A percentile compares a stretch with the other conserved stretches of the same genome.
These are phyloP conservation scores for Pelecanus crispus DNA, from an alignment of 2,113 vertebrate species.

Conservation along the genomic window DNA sequence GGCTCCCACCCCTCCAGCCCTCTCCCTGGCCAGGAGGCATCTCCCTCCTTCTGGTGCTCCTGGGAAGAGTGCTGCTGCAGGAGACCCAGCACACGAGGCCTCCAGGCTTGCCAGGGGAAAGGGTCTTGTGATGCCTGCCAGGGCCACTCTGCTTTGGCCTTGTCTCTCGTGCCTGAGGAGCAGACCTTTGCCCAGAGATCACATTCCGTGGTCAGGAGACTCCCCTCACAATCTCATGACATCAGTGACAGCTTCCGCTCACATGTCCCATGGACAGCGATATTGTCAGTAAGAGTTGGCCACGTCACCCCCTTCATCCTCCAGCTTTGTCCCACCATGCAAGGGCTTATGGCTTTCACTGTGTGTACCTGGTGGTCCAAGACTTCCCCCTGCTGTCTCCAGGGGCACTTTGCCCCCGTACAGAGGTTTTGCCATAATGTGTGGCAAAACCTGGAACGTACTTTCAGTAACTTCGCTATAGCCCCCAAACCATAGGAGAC, in stretches of 20 bases:
- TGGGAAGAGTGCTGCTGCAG: not conserved
- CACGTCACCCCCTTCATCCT: not conserved
- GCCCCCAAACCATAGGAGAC: not conserved
- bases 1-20: not conserved
- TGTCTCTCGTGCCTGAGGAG: accelerated
- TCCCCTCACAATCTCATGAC: not conserved
- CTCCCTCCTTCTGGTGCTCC: not conserved
- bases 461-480: no score
- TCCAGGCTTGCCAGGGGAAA: not conserved
- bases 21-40: not conserved
- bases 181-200: not conserved
- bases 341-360: not conserved
- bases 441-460: not conserved
- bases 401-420: not conserved
- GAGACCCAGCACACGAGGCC: not conserved
- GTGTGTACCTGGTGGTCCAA: not conserved
- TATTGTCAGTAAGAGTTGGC: not conserved
- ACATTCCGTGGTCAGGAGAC: accelerated
- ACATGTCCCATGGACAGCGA: accelerated
- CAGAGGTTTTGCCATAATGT: not conserved
- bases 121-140: not conserved
- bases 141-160: not conserved
- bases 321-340: not conserved
- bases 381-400: not conserved
- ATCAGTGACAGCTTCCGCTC: not conserved